Evolutionary conservation across 2,113 vertebrate genomes (phyloP), one percentile per base, ranked within the genome.

Genomic region (Monopterus albus): DNA sequence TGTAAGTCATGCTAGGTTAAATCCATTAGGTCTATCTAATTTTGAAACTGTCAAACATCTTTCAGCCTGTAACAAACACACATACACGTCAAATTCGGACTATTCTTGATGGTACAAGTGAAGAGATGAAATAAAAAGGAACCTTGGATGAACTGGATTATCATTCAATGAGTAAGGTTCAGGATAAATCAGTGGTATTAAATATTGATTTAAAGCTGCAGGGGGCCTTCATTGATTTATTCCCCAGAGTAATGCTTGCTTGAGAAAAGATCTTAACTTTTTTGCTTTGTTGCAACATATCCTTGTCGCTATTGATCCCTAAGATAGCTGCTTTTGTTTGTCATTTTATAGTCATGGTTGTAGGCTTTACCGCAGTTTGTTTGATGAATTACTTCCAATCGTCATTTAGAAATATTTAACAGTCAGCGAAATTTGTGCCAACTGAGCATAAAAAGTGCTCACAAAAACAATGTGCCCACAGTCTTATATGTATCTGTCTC

Each of bases 341-440:
- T 63, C 29, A 66, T 75, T 87, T 85, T 45, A 67, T 66, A 66
- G 51, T 67, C 69, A 63, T 58, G 49, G 46, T 60, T 78, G 43
- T 56, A 61, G 42, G 69, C 64, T 28, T 72, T 25, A 52, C 52
- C 33, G 70, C 73, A 43, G 55, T 75, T 75, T 72, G 17, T 79
- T 75, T 87, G 86, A 86, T 79, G 56, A 77, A 83, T 82, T 45
- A 72, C 78, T 72, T 57, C n/a, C 79, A 75, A 85, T 82, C 1
- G 56, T 23, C 26, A 69, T 80, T 85, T 50, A 84, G 87, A 85
- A 88, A 88, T 90, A 89, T 90, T 84, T 83, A 89, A 74, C 38
- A 75, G 63, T 60, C 55, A 76, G 78, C 72, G 83, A 79, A 86
- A 79, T 84, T 62, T 67, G 64, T 87, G 68, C 75, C 80, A 86